Percentiles rank a stretch among this genome's conserved stretches.
Evolutionary conservation across 2,888 invertebrate genomes (phyloP).

Genomic region (Lumbricus terrestris): DNA sequence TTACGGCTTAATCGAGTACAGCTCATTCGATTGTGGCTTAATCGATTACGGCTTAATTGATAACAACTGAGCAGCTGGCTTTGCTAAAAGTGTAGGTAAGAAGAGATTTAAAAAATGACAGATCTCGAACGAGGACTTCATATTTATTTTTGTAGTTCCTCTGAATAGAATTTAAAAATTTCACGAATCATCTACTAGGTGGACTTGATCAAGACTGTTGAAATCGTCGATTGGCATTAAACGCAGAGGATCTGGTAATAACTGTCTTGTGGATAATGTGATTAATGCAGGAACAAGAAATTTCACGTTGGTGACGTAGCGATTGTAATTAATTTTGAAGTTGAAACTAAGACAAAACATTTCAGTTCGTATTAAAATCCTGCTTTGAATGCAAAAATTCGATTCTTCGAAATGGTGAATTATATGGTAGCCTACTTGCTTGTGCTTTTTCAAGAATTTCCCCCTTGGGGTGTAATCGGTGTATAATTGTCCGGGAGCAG

Average conservation of each 20-base stretch:
- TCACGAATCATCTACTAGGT: not conserved
- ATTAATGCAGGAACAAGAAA: not conserved
- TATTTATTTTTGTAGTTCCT: not conserved
- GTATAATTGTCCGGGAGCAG: too few species aligned
- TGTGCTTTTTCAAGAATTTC: not conserved
- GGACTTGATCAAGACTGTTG: not conserved
- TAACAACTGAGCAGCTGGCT: not conserved
- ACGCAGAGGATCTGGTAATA: not conserved
- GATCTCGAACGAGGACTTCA: not conserved
- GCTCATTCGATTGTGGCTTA: too few species aligned
- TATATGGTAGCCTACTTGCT: not conserved
- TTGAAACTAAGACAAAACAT: not conserved
- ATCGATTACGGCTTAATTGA: too few species aligned
- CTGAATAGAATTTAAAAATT: not conserved
- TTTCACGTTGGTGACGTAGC: not conserved
- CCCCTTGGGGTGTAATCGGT: too few species aligned
- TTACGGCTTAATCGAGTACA: too few species aligned
- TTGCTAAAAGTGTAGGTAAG: not conserved
- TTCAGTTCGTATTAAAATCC: not conserved
- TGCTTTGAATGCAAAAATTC: not conserved
- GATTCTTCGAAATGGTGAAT: not conserved
- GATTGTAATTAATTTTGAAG: not conserved
- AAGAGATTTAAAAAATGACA: not conserved
- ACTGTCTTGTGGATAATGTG: not conserved
- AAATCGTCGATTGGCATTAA: not conserved